A percentile compares a stretch with the other conserved stretches of the same genome.
Conservation (phyloP, 2,113 vertebrate genomes). For the Indicator indicator region DNA sequence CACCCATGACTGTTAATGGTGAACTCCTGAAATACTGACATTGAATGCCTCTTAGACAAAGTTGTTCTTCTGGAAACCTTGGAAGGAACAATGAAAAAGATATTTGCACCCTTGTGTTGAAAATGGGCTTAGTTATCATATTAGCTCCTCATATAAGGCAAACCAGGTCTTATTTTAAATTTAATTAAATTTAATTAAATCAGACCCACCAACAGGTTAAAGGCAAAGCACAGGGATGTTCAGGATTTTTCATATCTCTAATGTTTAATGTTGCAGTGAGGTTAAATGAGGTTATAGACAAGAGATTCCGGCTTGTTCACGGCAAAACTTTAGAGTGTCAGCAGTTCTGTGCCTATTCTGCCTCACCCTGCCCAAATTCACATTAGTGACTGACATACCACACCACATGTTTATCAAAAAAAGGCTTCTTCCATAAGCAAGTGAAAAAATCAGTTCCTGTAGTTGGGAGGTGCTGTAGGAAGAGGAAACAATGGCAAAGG, state of each 20-base stretch:
- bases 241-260: background rate
- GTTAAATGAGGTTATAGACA: background rate
- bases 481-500: background rate
- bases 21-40: background rate
- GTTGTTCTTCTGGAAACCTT: constrained; percentile 51
- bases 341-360: background rate
- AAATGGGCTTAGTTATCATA: constrained; percentile 71
- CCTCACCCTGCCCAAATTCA: background rate
- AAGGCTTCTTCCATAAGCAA: background rate
- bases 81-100: constrained; percentile 38
- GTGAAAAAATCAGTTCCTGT: background rate
- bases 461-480: background rate
- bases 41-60: background rate
- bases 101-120: constrained; percentile 69
- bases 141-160: constrained; percentile 72
- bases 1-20: constrained; percentile 5
- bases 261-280: background rate
- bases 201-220: background rate
- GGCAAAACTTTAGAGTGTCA: background rate
- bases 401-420: background rate
- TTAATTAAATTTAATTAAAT: constrained; percentile 70
- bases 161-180: constrained; percentile 65
- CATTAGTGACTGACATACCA: background rate
- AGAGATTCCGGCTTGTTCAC: background rate
- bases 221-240: background rate